These are phyloP conservation scores for Anser brachyrhynchus DNA, from an alignment of 2,113 vertebrate species.

Conservation along the genomic window DNA sequence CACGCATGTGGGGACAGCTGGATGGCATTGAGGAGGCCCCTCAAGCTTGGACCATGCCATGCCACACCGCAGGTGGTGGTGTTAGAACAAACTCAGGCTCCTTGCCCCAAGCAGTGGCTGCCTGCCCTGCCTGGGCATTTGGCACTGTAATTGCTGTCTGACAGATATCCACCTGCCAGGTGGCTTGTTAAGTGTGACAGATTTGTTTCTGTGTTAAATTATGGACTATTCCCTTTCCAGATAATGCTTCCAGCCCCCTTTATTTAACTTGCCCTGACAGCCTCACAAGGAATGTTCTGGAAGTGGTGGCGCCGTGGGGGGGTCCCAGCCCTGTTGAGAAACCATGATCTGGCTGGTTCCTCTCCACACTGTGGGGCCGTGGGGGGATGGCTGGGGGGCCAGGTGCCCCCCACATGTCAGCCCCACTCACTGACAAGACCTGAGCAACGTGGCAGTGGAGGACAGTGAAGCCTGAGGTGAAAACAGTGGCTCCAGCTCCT, in stretches of 20 bases:
- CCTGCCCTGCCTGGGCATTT: background rate
- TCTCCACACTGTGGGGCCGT: fast-evolving
- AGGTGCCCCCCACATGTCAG: background rate
- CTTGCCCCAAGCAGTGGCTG: fast-evolving
- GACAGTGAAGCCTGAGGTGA: background rate
- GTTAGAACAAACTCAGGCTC: background rate
- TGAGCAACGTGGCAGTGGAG: background rate
- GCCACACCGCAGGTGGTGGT: fast-evolving
- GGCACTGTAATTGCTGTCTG: background rate
- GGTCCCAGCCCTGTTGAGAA: background rate
- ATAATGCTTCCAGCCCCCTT: background rate
- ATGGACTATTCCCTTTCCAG: fast-evolving
- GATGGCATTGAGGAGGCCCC: fast-evolving
- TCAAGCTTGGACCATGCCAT: fast-evolving
- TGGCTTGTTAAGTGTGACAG: fast-evolving
- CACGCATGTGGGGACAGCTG: background rate
- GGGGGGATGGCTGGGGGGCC: too few species aligned
- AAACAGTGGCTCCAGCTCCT: background rate
- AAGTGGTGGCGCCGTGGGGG: fast-evolving
- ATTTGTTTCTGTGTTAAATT: background rate
- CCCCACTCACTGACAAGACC: background rate
- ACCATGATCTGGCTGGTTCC: background rate
- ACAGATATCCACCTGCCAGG: background rate
- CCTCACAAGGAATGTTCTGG: background rate
- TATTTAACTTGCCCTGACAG: background rate